Conservation (phyloP, 2,113 vertebrate species). For the Oryzias woworae region DNA sequence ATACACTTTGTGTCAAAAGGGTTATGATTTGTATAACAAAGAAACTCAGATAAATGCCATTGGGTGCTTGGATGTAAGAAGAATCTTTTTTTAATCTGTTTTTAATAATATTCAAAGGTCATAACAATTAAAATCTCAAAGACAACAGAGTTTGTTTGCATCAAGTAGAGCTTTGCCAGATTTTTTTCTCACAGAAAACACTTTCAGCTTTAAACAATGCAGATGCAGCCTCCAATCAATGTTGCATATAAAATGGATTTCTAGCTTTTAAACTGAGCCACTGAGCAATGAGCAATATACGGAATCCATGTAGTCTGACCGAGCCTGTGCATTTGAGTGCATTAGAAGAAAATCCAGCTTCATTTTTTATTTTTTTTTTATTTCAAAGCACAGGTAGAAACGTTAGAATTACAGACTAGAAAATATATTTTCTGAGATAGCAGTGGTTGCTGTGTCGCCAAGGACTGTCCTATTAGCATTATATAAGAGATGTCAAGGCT, state of each 20-base stretch:
- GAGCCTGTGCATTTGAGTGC: constrained; percentile 28
- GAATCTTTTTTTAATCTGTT: constrained; percentile 24
- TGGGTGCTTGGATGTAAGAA: constrained; percentile 1
- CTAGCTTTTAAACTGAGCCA: constrained; percentile 58
- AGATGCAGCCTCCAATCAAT: constrained; percentile 61
- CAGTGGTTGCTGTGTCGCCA: background rate
- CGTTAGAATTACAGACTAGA: constrained; percentile 17
- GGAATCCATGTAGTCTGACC: constrained; percentile 40
- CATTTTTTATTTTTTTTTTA: background rate
- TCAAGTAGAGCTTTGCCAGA: background rate
- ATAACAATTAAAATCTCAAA: constrained; percentile 18
- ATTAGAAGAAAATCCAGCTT: constrained; percentile 9
- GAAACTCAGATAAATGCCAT: constrained; percentile 14
- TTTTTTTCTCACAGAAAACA: constrained; percentile 44
- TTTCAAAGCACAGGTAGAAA: constrained; percentile 13
- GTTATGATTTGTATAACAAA: background rate
- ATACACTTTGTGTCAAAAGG: constrained; percentile 21
- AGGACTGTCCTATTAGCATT: constrained; percentile 43
- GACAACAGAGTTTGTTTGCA: constrained; percentile 23
- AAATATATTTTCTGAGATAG: constrained; percentile 11
- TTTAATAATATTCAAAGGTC: constrained; percentile 23
- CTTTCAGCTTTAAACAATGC: constrained; percentile 49
- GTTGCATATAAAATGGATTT: constrained; percentile 60
- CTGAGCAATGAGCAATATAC: constrained; percentile 50
- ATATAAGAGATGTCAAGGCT: constrained; percentile 60